Evolutionary conservation across 2,888 invertebrate genomes (phyloP).

Genomic region (Drosophila prolongata): DNA sequence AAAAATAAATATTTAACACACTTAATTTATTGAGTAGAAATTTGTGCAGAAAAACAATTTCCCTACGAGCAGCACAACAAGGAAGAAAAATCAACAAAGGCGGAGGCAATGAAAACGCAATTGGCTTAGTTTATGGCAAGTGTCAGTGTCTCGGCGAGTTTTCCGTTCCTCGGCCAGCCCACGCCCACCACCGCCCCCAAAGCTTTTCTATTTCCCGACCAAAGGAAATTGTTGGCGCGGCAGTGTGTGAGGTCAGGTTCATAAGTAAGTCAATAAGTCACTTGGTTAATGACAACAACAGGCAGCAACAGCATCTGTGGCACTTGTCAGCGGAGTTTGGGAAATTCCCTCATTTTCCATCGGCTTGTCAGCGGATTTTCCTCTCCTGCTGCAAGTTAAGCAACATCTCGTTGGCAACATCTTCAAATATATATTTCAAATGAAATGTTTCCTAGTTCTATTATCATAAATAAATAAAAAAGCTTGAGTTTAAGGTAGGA

Average conservation of each 20-base stretch:
- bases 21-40: too few relatives aligned
- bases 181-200: background rate
- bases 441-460: background rate
- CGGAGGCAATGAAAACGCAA: constrained; percentile 55
- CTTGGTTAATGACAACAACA: constrained; percentile 67
- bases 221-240: constrained; percentile 13
- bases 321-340: constrained; percentile 14
- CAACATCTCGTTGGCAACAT: constrained; percentile 27
- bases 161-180: background rate
- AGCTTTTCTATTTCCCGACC: constrained; percentile 1
- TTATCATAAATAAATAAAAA: too few relatives aligned
- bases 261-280: constrained; percentile 79
- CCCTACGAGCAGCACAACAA: too few relatives aligned
- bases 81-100: background rate
- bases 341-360: constrained; percentile 56
- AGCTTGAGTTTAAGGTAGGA: too few relatives aligned
- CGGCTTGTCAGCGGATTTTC: constrained; percentile 12
- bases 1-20: too few relatives aligned
- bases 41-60: too few relatives aligned
- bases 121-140: constrained; percentile 47
- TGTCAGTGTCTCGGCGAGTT: constrained; percentile 41
- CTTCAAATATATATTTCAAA: background rate
- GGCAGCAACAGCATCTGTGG: constrained; percentile 18
- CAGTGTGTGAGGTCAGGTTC: constrained; percentile 74
- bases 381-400: constrained; percentile 8